phyloP scores from a whole-genome alignment of 30 jellyfish, hydroid and myxozoan genomes.

The Mastigias papua region DNA sequence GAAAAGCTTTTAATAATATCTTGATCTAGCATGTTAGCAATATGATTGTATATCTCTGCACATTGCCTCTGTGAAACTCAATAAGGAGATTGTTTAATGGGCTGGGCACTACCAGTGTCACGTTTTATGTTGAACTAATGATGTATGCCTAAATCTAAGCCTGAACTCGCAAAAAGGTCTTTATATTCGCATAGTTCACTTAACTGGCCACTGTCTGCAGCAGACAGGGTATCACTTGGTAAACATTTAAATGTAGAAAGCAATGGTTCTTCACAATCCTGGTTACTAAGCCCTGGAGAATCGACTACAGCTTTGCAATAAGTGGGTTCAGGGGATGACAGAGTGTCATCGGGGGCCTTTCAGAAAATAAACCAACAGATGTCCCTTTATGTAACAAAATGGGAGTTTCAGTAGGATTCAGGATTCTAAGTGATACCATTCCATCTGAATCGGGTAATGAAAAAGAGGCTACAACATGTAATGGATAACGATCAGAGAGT shows the following conservation, averaged over 20 bases:
- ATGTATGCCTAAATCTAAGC: constrained; percentile 42
- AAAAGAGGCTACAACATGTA: constrained; percentile 8
- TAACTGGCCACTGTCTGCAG: not conserved
- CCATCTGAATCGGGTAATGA: constrained; percentile 15
- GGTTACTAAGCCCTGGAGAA: not conserved
- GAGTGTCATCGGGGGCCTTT: not conserved
- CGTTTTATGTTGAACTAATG: constrained; percentile 45
- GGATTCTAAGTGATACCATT: constrained; percentile 19
- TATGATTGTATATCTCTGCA: constrained; percentile 3
- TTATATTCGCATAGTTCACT: not conserved
- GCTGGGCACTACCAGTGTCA: constrained; percentile 51
- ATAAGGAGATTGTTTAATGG: not conserved
- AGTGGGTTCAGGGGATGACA: not conserved
- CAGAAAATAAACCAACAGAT: not conserved
- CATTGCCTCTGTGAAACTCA: constrained; percentile 1
- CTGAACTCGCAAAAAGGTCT: constrained; percentile 29
- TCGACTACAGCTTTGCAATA: not conserved
- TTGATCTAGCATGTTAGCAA: constrained; percentile 16
- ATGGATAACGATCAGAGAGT: constrained; percentile 35
- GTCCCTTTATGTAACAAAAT: constrained; percentile 9
- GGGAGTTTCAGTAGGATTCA: constrained; percentile 34
- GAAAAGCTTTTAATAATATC: constrained; percentile 4
- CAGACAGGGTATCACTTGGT: constrained; percentile 1
- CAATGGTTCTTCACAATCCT: not conserved
- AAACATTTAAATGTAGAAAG: not conserved